A percentile compares a stretch with the other conserved stretches of the same genome.
Evolutionary conservation across 2,888 invertebrate genomes (phyloP).

Genomic region (Tipula helvola): DNA sequence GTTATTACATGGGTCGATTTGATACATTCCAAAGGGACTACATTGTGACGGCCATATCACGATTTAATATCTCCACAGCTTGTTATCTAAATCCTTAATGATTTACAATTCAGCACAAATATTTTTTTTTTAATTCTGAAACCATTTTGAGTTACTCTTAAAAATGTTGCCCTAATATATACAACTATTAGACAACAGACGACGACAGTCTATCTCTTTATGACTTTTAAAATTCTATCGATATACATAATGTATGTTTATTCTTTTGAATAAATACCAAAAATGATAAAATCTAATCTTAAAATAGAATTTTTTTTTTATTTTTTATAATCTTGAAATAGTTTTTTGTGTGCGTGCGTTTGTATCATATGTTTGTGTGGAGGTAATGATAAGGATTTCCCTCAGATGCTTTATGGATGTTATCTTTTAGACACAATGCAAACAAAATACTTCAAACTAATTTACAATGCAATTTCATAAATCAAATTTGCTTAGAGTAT

Average conservation of each 20-base stretch:
- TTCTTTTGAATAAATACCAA: background rate
- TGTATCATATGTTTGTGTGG: background rate
- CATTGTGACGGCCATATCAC: background rate
- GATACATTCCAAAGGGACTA: background rate
- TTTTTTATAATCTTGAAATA: background rate
- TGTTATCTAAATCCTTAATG: background rate
- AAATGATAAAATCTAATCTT: background rate
- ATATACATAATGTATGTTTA: too few relatives aligned
- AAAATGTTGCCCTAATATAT: background rate
- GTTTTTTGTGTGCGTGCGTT: background rate
- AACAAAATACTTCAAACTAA: background rate
- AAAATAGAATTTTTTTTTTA: background rate
- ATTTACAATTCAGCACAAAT: background rate
- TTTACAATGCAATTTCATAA: background rate
- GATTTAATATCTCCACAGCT: background rate
- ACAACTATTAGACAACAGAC: too few relatives aligned
- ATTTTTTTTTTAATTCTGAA: background rate
- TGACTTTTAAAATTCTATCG: background rate
- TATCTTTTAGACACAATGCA: background rate
- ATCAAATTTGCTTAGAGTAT: background rate
- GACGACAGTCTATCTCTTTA: background rate
- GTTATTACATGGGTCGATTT: background rate
- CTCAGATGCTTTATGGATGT: background rate
- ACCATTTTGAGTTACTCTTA: background rate
- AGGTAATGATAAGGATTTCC: background rate